Evolutionary conservation across 2,888 invertebrate genomes (phyloP).

Genomic region (Abscondita cerata): DNA sequence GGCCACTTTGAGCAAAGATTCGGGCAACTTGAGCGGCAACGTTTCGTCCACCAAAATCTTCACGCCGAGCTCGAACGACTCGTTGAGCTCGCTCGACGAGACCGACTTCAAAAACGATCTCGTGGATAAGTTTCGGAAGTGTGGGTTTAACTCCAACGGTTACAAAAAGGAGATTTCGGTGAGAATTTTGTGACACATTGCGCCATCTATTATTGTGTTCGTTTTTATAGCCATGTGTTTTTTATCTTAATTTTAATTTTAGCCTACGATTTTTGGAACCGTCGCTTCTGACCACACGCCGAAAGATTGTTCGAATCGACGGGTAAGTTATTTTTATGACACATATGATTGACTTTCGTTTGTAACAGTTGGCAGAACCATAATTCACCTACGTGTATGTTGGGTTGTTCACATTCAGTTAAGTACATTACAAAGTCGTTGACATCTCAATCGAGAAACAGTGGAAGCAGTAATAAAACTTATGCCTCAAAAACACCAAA

Average conservation of each 20-base stretch:
- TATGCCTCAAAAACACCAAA: no score
- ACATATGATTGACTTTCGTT: no score
- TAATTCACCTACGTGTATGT: no score
- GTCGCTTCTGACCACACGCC: slow-evolving; percentile 68
- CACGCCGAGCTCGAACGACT: slow-evolving; percentile 57
- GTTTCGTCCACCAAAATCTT: slow-evolving; percentile 54
- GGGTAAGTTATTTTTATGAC: slow-evolving; percentile 60
- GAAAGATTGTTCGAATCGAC: slow-evolving; percentile 66
- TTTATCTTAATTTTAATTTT: slow-evolving; percentile 53
- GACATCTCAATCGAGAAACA: no score
- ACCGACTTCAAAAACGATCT: slow-evolving; percentile 53
- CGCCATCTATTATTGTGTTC: slow-evolving; percentile 2
- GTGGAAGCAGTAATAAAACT: no score
- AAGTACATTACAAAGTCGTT: no score
- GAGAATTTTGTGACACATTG: slow-evolving; percentile 28
- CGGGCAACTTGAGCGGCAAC: slow-evolving; percentile 54
- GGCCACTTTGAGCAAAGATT: slow-evolving; percentile 52
- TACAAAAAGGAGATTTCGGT: slow-evolving; percentile 44
- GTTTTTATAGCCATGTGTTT: no score
- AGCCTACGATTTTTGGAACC: slow-evolving; percentile 71
- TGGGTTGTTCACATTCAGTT: no score
- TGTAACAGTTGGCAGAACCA: no score
- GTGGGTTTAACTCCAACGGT: slow-evolving; percentile 48
- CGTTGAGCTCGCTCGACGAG: slow-evolving; percentile 58
- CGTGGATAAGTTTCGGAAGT: slow-evolving; percentile 54